These are phyloP conservation scores for Myopa testacea DNA, from an alignment of 2,888 invertebrate species.

Conservation along the genomic window DNA sequence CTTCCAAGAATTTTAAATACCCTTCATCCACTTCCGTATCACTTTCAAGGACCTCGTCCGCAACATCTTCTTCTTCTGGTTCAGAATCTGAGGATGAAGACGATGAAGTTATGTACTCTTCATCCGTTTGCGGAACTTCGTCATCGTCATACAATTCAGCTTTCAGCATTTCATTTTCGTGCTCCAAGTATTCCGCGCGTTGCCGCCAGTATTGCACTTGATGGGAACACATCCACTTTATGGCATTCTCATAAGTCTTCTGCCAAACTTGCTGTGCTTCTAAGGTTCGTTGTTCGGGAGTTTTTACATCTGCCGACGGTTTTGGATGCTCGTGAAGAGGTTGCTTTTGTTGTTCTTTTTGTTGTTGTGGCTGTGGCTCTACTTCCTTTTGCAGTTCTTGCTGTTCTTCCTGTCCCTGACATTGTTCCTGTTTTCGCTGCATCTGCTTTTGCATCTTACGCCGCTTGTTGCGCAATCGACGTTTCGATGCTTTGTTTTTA, in stretches of 20 bases:
- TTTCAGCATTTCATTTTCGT: constrained; percentile 25
- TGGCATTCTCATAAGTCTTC: constrained; percentile 22
- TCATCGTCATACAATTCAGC: not conserved
- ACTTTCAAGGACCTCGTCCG: not conserved
- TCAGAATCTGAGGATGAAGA: not conserved
- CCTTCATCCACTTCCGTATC: constrained; percentile 22
- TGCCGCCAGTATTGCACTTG: constrained; percentile 28
- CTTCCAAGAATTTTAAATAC: constrained; percentile 23
- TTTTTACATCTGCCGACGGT: not conserved
- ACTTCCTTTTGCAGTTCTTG: not conserved
- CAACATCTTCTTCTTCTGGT: not conserved
- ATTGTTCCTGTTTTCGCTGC: not conserved
- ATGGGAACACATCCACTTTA: constrained; percentile 4
- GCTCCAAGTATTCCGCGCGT: not conserved
- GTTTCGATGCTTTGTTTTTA: constrained; percentile 23
- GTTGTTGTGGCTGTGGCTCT: not conserved
- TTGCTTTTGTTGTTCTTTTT: not conserved
- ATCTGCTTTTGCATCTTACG: constrained; percentile 18
- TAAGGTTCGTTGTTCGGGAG: not conserved
- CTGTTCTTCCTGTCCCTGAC: not conserved
- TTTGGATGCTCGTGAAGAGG: not conserved
- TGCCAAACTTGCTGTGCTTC: constrained; percentile 12
- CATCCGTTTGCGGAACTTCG: not conserved
- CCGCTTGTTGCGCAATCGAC: constrained; percentile 20
- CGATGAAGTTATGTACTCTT: constrained; percentile 18